These are phyloP conservation scores for Antedon mediterranea DNA, from an alignment of 53 echinoderm and acorn worm genomes.

Conservation along the genomic window DNA sequence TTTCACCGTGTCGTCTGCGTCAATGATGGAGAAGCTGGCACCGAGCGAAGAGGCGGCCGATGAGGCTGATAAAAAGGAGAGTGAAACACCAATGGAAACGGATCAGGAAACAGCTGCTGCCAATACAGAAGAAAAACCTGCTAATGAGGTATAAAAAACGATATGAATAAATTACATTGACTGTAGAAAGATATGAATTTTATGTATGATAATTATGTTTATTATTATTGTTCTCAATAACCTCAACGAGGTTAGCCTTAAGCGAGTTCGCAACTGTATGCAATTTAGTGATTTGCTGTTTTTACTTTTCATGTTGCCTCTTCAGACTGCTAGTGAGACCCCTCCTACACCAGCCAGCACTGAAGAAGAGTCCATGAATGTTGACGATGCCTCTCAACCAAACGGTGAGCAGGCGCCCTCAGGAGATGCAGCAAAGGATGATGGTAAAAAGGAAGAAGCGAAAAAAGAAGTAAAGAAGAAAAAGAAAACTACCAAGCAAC, in stretches of 20 bases:
- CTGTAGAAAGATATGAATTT: too few relatives aligned
- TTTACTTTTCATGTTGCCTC: too few relatives aligned
- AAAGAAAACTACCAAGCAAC: constrained; percentile 56
- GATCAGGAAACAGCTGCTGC: constrained; percentile 3
- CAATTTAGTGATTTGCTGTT: too few relatives aligned
- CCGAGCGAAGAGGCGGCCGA: constrained; percentile 30
- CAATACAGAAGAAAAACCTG: constrained; percentile 3
- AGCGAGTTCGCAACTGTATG: too few relatives aligned
- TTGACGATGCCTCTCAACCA: neutral
- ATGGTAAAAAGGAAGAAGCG: constrained; percentile 15
- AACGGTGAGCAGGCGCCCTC: neutral
- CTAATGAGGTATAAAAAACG: neutral
- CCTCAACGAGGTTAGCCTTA: too few relatives aligned
- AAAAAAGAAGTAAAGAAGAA: constrained; percentile 48
- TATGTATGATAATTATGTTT: too few relatives aligned
- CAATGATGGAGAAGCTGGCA: constrained; percentile 64
- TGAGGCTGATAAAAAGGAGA: constrained; percentile 28
- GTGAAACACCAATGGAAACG: constrained; percentile 34
- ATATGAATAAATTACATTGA: neutral
- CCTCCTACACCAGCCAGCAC: neutral
- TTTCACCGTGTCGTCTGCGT: constrained; percentile 65
- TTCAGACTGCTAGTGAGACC: neutral
- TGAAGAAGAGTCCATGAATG: neutral
- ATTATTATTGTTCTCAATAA: too few relatives aligned
- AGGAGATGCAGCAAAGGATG: neutral